phyloP scores from a whole-genome alignment of 37 sponge, comb jelly and placozoan species.

The Eunapius fragilis region DNA sequence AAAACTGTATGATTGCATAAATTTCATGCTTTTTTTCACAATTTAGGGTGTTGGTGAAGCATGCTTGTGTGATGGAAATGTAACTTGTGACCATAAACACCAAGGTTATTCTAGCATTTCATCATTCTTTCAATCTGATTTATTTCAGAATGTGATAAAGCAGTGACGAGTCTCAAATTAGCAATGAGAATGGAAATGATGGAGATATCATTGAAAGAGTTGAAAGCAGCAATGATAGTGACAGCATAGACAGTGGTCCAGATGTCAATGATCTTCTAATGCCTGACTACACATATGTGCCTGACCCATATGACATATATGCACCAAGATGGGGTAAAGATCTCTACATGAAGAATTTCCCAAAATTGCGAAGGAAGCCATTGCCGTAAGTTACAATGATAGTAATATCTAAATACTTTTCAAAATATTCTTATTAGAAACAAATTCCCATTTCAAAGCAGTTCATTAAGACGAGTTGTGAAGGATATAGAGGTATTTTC shows the following conservation, averaged over 20 bases:
- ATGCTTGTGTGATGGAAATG: not conserved
- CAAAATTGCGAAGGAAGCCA: not conserved
- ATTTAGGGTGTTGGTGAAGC: not conserved
- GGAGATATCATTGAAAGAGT: not conserved
- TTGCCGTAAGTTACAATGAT: not conserved
- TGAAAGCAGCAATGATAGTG: not conserved
- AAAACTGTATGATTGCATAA: not conserved
- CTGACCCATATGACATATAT: not conserved
- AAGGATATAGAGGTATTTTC: not conserved
- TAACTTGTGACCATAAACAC: not conserved
- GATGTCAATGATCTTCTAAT: not conserved
- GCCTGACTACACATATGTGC: not conserved
- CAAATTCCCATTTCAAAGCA: not conserved
- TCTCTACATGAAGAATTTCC: not conserved
- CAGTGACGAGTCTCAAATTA: not conserved
- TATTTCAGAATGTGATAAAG: not conserved
- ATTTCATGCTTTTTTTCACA: not conserved
- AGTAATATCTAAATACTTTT: not conserved
- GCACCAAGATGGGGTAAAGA: not conserved
- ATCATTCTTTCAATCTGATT: not conserved
- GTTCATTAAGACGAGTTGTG: not conserved
- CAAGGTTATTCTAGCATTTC: not conserved
- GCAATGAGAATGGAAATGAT: not conserved
- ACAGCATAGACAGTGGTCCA: not conserved
- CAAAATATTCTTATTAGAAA: not conserved